Percentiles rank a stretch among this genome's conserved stretches.
Evolutionary conservation across 2,797 vertebrate genomes (phyloP).

Genomic region (Argentina silus): DNA sequence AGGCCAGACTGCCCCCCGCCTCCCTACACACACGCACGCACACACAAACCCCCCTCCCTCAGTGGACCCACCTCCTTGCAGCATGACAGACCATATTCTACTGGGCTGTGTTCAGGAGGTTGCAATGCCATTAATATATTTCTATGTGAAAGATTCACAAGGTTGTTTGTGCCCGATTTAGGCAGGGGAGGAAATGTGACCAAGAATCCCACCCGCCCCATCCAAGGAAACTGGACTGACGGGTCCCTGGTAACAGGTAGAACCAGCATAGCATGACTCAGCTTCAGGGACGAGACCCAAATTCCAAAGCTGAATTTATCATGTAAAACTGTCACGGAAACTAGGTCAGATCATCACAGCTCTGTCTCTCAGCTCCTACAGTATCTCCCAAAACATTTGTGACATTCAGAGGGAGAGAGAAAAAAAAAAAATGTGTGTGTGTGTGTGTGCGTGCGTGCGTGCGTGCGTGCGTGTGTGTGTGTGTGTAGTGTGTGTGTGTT

Average conservation of each 20-base stretch:
- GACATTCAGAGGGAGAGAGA: background rate
- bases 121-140: too few species aligned
- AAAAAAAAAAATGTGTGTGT: background rate
- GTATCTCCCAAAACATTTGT: background rate
- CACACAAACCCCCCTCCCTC: background rate
- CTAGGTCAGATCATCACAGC: background rate
- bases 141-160: too few species aligned
- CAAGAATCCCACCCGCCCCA: background rate
- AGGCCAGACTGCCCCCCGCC: background rate
- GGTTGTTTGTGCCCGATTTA: too few species aligned
- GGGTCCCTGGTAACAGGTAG: slow-evolving; percentile 2
- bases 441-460: background rate
- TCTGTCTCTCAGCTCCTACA: background rate
- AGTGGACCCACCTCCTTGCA: background rate
- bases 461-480: background rate
- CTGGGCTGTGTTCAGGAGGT: too few species aligned
- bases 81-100: background rate
- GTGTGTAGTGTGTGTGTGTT: background rate
- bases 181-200: too few species aligned
- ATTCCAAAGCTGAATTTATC: background rate
- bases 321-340: slow-evolving; percentile 16
- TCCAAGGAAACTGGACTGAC: background rate
- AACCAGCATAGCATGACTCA: slow-evolving; percentile 2
- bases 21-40: background rate
- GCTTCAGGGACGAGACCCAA: slow-evolving; percentile 8